Conservation (phyloP, 2,888 invertebrate species). For the Pocota personata region DNA sequence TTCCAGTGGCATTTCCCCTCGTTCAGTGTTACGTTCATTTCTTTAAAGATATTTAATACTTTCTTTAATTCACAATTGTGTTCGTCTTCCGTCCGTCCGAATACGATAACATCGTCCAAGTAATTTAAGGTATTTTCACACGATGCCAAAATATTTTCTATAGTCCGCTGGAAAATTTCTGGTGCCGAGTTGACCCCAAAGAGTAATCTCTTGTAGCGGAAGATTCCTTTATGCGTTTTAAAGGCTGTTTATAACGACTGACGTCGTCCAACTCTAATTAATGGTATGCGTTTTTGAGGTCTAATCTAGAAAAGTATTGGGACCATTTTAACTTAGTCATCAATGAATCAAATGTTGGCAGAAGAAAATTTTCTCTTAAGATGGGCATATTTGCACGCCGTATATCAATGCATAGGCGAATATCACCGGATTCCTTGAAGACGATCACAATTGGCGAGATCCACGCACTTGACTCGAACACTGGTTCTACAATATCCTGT, state of each 20-base stretch:
- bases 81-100: slow-evolving; percentile 75
- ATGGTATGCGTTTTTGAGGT: slow-evolving; percentile 77
- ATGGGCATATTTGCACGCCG: slow-evolving; percentile 78
- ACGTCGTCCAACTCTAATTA: slow-evolving; percentile 74
- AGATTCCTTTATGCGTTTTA: slow-evolving; percentile 68
- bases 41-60: slow-evolving; percentile 38
- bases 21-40: too few relatives aligned
- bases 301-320: slow-evolving; percentile 76
- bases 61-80: slow-evolving; percentile 75
- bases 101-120: slow-evolving; percentile 75
- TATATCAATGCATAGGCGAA: slow-evolving; percentile 79
- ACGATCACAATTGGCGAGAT: slow-evolving; percentile 78
- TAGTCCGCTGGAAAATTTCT: slow-evolving; percentile 74
- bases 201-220: slow-evolving; percentile 78
- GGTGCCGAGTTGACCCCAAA: slow-evolving; percentile 78
- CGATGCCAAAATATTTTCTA: slow-evolving; percentile 76
- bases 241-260: slow-evolving; percentile 62
- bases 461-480: slow-evolving; percentile 77
- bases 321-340: slow-evolving; percentile 72
- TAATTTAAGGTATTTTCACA: slow-evolving; percentile 77
- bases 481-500: slow-evolving; percentile 77
- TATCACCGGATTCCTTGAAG: slow-evolving; percentile 76
- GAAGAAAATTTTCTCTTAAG: slow-evolving; percentile 56
- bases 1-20: too few relatives aligned
- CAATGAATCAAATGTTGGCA: slow-evolving; percentile 75